Evolutionary conservation across 2,113 vertebrate species (phyloP), one percentile per base, ranked within the genome.

Genomic region (Siniperca knerii): DNA sequence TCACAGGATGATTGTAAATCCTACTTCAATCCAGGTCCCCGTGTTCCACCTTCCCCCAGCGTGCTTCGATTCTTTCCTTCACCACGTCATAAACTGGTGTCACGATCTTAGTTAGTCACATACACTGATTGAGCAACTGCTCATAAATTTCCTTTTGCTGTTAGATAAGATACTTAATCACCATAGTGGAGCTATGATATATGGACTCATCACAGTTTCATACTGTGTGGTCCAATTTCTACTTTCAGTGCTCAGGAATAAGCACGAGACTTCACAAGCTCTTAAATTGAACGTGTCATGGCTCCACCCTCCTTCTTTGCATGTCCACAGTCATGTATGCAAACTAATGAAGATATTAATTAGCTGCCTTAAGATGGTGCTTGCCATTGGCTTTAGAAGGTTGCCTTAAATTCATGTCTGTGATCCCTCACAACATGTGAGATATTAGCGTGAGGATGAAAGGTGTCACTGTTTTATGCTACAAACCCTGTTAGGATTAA

Each of bases 311-410:
- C 69, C 73, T 69, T 9, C 87, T 67, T 70, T 75, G 76, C 62
- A 89, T 85, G 58, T 57, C 76, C 57, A 83, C 78, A 66, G 83
- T 89, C 87, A 89, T 83, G 86, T 64, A 20, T 82, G 89, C 89
- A 94, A 93, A 71, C 88, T 91, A 92, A 94, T 90, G 84, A 90
- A 88, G 81, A 87, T 84, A 90, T 94, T 94, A 93, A 95, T 94
- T 90, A 93, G 86, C 79, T 83, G 67, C 72, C 90, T 82, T 67
- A 75, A 90, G 89, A 93, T 91, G 66, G 66, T 54, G 67, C 52
- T 74, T 87, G 6, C 74, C 80, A 64, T 12, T 10, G 40, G 75
- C 72, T 77, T 78, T 54, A 82, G 75, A 87, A 81, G 79, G 71
- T 82, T 81, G 85, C 84, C 71, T 87, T 85, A 78, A 82, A 89